Conservation (phyloP, 2,113 vertebrate genomes). For the Hydrolagus affinis region DNA sequence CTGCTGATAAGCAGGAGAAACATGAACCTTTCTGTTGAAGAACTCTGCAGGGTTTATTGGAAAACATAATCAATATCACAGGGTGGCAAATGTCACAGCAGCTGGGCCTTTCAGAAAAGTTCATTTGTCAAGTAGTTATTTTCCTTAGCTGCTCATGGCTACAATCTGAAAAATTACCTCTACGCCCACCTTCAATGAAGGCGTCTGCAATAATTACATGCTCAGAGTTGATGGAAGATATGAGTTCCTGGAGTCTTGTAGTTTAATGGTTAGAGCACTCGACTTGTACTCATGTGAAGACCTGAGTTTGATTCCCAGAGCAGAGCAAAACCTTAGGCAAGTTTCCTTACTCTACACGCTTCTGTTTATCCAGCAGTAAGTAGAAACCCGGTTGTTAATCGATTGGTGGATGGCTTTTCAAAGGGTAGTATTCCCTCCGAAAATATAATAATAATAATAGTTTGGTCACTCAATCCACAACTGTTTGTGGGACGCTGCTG, state of each 20-base stretch:
- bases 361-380: too few species aligned
- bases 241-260: neutral
- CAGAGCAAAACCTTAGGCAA: too few species aligned
- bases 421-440: too few species aligned
- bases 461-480: too few species aligned
- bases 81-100: neutral
- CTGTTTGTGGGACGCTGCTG: too few species aligned
- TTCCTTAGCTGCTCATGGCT: neutral
- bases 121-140: neutral
- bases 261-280: too few species aligned
- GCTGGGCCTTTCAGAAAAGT: neutral
- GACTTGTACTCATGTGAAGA: too few species aligned
- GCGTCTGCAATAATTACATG: neutral
- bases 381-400: too few species aligned
- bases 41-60: neutral
- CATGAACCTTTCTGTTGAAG: neutral
- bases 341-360: too few species aligned
- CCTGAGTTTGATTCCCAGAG: too few species aligned
- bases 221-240: neutral
- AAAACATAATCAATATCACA: neutral
- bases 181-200: neutral
- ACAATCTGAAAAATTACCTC: neutral
- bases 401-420: too few species aligned
- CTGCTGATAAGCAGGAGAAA: neutral
- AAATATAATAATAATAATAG: too few species aligned